Base-by-base conservation (phyloP, 2,113 vertebrate species). In the Oryzias melastigma region DNA sequence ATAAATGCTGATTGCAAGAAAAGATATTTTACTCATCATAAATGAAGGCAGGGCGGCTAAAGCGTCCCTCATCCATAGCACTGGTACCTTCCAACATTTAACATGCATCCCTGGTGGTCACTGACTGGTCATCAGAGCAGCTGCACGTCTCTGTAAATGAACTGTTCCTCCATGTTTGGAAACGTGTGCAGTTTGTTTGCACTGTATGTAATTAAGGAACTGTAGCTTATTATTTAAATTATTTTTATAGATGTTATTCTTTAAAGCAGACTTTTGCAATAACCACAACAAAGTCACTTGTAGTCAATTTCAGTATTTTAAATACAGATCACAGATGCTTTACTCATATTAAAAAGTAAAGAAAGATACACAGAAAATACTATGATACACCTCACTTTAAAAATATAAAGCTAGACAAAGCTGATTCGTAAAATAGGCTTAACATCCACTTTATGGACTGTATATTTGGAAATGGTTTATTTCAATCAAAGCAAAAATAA, bases 191-290 rank as follows among this genome's bases (percentile, higher is more conserved):
- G 69, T 86, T 81, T 77, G 55, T 73, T 77, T 74, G 61, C 63
- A 45, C 54, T 71, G 73, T 73, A 27, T 85, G 67, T 78, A 78
- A 76, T 62, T 60, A 81, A 63, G 71, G 54, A 74, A 70, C 49
- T 75, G 52, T 85, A 84, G 80, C 85, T 82, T 87, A 82, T 86
- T 89, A 88, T 90, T 90, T 88, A 88, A 88, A 80, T 87, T 84
- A 52, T 54, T 82, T 71, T 84, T 78, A 72, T 80, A 66, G 66
- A 63, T 48, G 27, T 75, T 78, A 77, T 82, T 87, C 76, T 86
- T 80, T 51, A 77, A 74, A 69, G 63, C 24, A 86, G 80, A 79
- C 75, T 62, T 75, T 22, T 64, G 65, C 74, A 67, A 69, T 66
- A 35, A 35, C 35, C 35, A 35, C 35, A 35, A 35, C 10, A 35